phyloP scores from a whole-genome alignment of 2,113 vertebrate species.

The Oreochromis niloticus region DNA sequence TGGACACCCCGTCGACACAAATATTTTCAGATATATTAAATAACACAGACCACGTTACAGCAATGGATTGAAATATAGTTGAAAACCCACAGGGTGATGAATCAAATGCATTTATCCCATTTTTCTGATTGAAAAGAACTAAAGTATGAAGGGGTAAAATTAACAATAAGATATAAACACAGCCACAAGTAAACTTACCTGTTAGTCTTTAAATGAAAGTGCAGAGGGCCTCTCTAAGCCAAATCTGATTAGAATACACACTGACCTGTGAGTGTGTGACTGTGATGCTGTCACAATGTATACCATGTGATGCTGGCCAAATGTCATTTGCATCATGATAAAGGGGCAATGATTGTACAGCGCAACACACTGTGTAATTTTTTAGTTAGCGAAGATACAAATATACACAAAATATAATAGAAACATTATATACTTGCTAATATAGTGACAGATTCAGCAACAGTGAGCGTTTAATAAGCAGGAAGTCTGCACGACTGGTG shows the following conservation, averaged over 20 bases:
- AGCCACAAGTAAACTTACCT: not conserved
- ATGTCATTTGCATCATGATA: not conserved
- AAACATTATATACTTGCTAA: too few relatives aligned
- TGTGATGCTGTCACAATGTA: not conserved
- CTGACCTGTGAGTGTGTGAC: not conserved
- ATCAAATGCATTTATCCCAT: not conserved
- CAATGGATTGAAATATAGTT: not conserved
- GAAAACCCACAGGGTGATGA: not conserved
- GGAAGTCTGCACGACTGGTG: not conserved
- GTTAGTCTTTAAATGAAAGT: slow-evolving; percentile 3
- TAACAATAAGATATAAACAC: not conserved
- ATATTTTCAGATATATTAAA: not conserved
- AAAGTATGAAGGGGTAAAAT: not conserved
- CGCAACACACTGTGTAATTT: not conserved
- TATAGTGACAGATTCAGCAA: not conserved
- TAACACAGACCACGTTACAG: not conserved
- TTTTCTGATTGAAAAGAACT: not conserved
- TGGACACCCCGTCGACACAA: not conserved
- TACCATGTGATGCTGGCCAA: not conserved
- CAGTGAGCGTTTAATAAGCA: not conserved
- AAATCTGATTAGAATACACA: slow-evolving; percentile 36
- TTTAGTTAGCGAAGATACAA: not conserved
- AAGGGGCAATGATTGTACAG: not conserved
- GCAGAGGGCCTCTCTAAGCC: not conserved
- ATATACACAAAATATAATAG: not conserved